Base-by-base conservation (phyloP, 2,797 vertebrate species). In the Lepidocolaptes lacrymiger region DNA sequence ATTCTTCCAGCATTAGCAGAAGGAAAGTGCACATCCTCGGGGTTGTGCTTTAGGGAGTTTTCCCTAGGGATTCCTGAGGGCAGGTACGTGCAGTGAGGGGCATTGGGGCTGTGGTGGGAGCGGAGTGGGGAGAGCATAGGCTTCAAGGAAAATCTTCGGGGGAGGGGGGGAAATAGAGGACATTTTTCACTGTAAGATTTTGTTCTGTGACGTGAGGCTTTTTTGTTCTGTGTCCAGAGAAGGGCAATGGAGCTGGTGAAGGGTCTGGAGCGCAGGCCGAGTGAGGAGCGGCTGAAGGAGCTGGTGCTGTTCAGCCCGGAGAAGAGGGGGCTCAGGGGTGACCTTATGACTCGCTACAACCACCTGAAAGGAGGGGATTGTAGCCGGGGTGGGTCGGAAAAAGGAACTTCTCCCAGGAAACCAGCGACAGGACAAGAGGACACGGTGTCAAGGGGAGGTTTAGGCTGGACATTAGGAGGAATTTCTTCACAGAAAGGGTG, bases 61-160 rank as follows among this genome's bases (percentile, higher is more conserved):
- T 59, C 56, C 36, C 5, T 10, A 8, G 37, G n/a, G 32, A 2
- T 19, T 54, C 9, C 39, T 0, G 0, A 6, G 14, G 41, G 4
- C 36, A 10, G n/a, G 7, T 6, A n/a, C 13, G 2, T 48, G 37
- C 36, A 10, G 34, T 4, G 66, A 14, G 27, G 12, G 10, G 1
- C 27, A 13, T 0, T 4, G 16, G 26, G 26, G 23, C 14, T 17
- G 16, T 7, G 32, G 9, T 22, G 4, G 5, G 21, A 36, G 30
- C 2, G 3, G 39, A 43, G 17, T 0, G 7, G 17, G 24, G 24
- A 44, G 9, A 62, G 9, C 4, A 5, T 7, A 10, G 23, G 6
- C 8, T 36, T 1, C 17, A 6, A 19, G 26, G 12, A 10, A 32
- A 22, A 28, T 49, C 4, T 55, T 36, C 1, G 1, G 18, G 37